Evolutionary conservation across 2,888 invertebrate genomes (phyloP), one percentile per base, ranked within the genome.

Genomic region (Xylocampa areola): DNA sequence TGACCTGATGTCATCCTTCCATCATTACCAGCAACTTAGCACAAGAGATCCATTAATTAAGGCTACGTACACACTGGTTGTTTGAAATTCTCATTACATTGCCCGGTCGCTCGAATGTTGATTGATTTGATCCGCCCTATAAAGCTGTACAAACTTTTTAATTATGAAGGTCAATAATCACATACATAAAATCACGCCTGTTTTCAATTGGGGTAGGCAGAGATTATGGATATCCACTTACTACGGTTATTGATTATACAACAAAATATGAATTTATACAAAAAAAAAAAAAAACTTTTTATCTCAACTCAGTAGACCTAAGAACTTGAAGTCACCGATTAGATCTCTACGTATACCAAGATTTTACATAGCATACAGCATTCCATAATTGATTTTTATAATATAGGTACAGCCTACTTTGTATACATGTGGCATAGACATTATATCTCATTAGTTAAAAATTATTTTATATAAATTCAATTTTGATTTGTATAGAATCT

Each of bases 71-170:
- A 57, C 48, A 61, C 44, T 57, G 68, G 44, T 64, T 68, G 48
- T 74, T 74, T 68, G 55, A 63, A 55, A 50, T 60, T 53, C 55
- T 65, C 50, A 73, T 73, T 73, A 70, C 50, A 60, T 21, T 8
- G 64, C 45, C 27, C 60, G 35, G 50, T 50, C 64, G 23, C 32
- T 70, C 39, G 45, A 39, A 30, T 30, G 47, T 40, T 67, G 74
- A 72, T 70, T 70, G 68, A 74, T 73, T 55, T 55, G 45, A 40
- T 51, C 27, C 17, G 4, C 43, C 54, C 40, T 39, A 47, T 11
- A 19, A 25, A 27, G 17, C 52, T 51, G 23, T 30, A 35, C 44
- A 19, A 62, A 73, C 51, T 68, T 73, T 54, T 47, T 69, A 54
- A 73, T 70, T 53, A 41, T 16, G 16, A 45, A 62, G 51, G 48